phyloP scores from a whole-genome alignment of 2,797 vertebrate genomes.

The Coccyzus lansbergi region DNA sequence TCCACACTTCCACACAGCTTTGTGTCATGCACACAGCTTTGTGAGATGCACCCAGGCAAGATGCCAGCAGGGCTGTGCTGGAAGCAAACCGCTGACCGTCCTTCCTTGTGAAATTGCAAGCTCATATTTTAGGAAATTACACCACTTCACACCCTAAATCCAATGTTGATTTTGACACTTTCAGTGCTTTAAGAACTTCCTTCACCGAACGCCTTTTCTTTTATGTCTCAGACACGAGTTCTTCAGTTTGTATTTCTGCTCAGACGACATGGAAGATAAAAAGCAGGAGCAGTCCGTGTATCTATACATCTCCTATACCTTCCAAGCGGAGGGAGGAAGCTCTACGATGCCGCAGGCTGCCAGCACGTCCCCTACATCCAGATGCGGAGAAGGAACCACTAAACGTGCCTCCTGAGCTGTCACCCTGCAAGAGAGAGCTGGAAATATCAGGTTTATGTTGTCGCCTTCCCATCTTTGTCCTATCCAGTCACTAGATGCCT shows the following conservation, averaged over 20 bases:
- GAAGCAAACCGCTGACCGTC: not conserved
- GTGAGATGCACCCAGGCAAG: not conserved
- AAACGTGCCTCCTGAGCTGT: rapidly evolving
- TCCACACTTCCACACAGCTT: too few species aligned
- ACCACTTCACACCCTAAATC: rapidly evolving
- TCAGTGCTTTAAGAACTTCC: not conserved
- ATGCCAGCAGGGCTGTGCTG: not conserved
- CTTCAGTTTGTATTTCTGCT: not conserved
- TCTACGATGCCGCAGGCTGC: rapidly evolving
- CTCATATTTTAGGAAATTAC: not conserved
- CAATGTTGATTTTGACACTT: rapidly evolving
- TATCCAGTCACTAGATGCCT: not conserved
- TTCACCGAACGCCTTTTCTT: not conserved
- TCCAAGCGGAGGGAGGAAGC: not conserved
- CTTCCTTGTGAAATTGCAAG: not conserved
- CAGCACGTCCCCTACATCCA: rapidly evolving
- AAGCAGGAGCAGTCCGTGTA: rapidly evolving
- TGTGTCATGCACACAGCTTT: too few species aligned
- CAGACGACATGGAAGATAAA: not conserved
- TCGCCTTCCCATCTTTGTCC: not conserved
- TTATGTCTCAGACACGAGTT: rapidly evolving
- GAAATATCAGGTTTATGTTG: rapidly evolving
- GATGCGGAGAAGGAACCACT: rapidly evolving
- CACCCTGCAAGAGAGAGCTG: not conserved
- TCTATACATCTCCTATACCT: not conserved